phyloP scores from a whole-genome alignment of 2,888 invertebrate species.

The Seira musarum region DNA sequence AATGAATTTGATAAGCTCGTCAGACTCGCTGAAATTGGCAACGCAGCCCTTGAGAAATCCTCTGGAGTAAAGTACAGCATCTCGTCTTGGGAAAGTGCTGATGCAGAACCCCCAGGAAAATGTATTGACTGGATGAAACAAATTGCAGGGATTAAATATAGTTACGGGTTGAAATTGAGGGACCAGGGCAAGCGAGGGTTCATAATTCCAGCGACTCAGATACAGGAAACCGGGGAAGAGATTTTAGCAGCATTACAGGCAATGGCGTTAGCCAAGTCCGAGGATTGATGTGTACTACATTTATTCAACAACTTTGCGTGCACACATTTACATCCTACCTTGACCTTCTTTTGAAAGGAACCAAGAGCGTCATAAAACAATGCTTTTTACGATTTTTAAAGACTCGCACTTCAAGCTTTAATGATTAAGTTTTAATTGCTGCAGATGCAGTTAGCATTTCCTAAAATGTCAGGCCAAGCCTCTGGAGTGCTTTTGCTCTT shows the following conservation, averaged over 20 bases:
- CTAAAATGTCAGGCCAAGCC: too few relatives aligned
- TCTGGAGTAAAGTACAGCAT: constrained; percentile 64
- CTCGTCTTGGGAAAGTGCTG: constrained; percentile 40
- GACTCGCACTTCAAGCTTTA: too few relatives aligned
- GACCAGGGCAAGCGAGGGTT: constrained; percentile 73
- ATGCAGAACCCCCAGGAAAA: constrained; percentile 70
- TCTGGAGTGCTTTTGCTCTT: too few relatives aligned
- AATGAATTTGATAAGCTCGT: constrained; percentile 70
- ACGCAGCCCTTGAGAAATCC: constrained; percentile 69
- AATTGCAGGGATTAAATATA: constrained; percentile 72
- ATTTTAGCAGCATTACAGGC: constrained; percentile 69
- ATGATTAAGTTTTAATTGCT: too few relatives aligned
- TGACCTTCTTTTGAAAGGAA: too few relatives aligned
- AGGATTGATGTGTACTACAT: background rate
- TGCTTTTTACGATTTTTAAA: background rate
- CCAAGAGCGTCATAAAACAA: constrained; percentile 9
- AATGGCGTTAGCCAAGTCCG: constrained; percentile 64
- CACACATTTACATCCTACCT: too few relatives aligned
- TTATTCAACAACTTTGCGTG: too few relatives aligned
- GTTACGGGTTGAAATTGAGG: constrained; percentile 74
- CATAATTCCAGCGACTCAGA: constrained; percentile 72
- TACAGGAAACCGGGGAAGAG: constrained; percentile 70
- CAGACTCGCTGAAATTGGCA: constrained; percentile 70
- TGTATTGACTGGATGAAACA: constrained; percentile 69
- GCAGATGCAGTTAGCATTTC: too few relatives aligned